Percentiles rank a stretch among this genome's conserved stretches.
These are phyloP conservation scores for Laodelphax striatellus DNA, from an alignment of 1,140 invertebrate species.

Conservation along the genomic window DNA sequence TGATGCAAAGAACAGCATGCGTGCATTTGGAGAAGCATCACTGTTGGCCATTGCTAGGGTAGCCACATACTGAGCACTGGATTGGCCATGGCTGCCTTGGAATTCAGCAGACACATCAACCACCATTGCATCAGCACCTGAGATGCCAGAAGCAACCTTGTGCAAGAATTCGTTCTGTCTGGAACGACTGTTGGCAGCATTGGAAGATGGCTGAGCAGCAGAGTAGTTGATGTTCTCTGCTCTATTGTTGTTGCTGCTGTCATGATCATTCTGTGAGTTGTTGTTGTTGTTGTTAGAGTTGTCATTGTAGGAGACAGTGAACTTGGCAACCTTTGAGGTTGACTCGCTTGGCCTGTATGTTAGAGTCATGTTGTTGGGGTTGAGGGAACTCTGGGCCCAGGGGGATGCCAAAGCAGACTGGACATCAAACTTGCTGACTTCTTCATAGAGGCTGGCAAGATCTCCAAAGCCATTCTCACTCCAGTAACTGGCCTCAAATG, in stretches of 20 bases:
- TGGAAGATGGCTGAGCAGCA: constrained; percentile 21
- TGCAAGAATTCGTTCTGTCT: constrained; percentile 38
- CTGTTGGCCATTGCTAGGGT: constrained; percentile 39
- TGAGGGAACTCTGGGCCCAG: constrained; percentile 15
- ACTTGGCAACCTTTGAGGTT: constrained; percentile 18
- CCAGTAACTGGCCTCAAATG: constrained; percentile 36
- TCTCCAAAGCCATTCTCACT: constrained; percentile 32
- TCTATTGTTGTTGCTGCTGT: constrained; percentile 6
- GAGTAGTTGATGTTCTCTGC: constrained; percentile 4
- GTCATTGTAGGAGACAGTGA: constrained; percentile 15
- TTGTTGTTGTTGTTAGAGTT: constrained; percentile 10
- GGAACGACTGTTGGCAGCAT: constrained; percentile 28
- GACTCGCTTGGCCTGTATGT: constrained; percentile 22
- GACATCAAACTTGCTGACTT: constrained; percentile 21
- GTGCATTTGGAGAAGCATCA: constrained; percentile 37
- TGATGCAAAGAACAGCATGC: constrained; percentile 32
- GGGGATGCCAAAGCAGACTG: constrained; percentile 21
- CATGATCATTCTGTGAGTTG: not conserved
- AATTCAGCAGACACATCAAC: constrained; percentile 39
- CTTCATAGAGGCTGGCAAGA: constrained; percentile 19
- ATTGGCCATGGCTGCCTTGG: constrained; percentile 26
- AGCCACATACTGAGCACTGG: constrained; percentile 32
- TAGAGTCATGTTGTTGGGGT: constrained; percentile 16
- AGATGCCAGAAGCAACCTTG: constrained; percentile 36
- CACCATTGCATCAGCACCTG: constrained; percentile 31